Conservation (phyloP, 2,797 vertebrate species). For the Silurus lanzhouensis region DNA sequence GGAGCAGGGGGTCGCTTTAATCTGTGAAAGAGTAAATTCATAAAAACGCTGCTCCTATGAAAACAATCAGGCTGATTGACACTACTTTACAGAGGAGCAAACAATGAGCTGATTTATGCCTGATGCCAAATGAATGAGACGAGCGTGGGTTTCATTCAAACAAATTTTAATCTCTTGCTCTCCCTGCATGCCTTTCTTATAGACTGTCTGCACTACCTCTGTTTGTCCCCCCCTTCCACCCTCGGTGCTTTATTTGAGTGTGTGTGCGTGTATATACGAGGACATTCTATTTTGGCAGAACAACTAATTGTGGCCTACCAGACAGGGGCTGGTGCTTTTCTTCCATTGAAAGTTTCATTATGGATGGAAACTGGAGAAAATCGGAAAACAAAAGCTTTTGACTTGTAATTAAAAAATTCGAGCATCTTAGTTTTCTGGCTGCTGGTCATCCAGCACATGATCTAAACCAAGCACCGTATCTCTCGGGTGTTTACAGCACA, state of each 20-base stretch:
- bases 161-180: constrained; percentile 59
- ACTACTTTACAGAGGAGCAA: constrained; percentile 60
- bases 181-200: constrained; percentile 37
- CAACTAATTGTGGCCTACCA: constrained; percentile 51
- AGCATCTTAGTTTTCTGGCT: neutral
- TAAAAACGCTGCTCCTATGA: constrained; percentile 58
- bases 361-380: neutral
- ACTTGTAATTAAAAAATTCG: neutral
- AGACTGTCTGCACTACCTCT: constrained; percentile 30
- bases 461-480: neutral
- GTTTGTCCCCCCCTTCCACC: constrained; percentile 31
- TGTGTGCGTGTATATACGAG: constrained; percentile 43
- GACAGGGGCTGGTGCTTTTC: constrained; percentile 33
- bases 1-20: constrained; percentile 59
- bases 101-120: constrained; percentile 63
- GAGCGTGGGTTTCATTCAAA: constrained; percentile 62
- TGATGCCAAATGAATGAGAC: constrained; percentile 57
- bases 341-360: constrained; percentile 17
- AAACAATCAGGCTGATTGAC: constrained; percentile 65
- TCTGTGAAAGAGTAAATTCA: constrained; percentile 61
- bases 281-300: constrained; percentile 40
- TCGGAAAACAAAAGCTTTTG: neutral
- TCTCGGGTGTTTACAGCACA: constrained; percentile 34
- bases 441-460: neutral
- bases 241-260: constrained; percentile 35